Evolutionary conservation across 2,113 vertebrate genomes (phyloP).

Genomic region (Cyanoliseus patagonus): DNA sequence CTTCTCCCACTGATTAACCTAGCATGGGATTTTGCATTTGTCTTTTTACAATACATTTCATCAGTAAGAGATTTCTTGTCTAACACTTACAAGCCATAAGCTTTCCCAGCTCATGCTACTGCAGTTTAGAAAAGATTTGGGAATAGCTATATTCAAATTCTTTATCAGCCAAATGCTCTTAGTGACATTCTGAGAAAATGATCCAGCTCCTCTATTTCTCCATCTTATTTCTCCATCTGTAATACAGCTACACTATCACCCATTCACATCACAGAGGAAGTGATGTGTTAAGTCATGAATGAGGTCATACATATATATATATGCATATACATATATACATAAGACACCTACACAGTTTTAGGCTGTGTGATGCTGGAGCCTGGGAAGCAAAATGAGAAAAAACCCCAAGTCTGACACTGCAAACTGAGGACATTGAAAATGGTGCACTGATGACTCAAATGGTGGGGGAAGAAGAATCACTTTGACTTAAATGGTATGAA

Average conservation of each 20-base stretch:
- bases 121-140: not conserved
- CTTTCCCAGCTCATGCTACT: not conserved
- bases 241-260: fast-evolving
- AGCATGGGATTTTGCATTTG: not conserved
- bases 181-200: not conserved
- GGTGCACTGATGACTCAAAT: too few species aligned
- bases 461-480: not conserved
- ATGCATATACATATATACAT: not conserved
- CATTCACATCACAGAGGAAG: too few species aligned
- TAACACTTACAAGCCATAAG: not conserved
- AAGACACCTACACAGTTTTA: not conserved
- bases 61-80: not conserved
- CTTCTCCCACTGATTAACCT: too few species aligned
- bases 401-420: not conserved
- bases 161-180: not conserved
- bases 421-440: not conserved
- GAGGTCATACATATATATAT: not conserved
- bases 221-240: not conserved
- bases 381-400: not conserved
- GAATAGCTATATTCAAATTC: not conserved
- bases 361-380: not conserved
- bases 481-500: not conserved
- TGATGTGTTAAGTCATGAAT: not conserved
- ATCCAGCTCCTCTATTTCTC: not conserved
- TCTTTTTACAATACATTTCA: not conserved